Conservation (phyloP, 2,797 vertebrate species). For the Ctenopoma multispine region DNA sequence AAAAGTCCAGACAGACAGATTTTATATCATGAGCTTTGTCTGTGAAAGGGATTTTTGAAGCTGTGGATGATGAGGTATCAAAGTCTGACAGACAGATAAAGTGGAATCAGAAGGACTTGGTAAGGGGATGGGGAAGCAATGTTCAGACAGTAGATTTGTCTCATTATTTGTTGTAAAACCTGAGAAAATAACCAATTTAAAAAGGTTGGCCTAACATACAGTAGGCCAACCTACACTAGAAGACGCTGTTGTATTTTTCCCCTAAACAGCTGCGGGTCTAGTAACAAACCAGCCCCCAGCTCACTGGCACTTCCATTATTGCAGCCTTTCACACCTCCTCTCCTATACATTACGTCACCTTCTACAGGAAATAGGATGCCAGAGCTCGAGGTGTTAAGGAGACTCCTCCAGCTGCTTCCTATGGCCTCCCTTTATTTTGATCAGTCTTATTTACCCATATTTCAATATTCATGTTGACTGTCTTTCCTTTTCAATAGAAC, state of each 20-base stretch:
- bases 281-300: constrained; percentile 34
- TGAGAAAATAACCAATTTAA: not conserved
- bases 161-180: not conserved
- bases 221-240: not conserved
- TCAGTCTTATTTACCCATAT: not conserved
- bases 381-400: constrained; percentile 50
- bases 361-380: constrained; percentile 64
- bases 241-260: constrained; percentile 32
- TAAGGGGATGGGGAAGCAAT: not conserved
- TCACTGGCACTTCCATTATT: constrained; percentile 33
- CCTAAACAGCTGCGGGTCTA: constrained; percentile 55
- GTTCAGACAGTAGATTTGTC: not conserved
- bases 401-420: constrained; percentile 12
- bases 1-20: constrained; percentile 62
- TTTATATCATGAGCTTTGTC: constrained; percentile 46
- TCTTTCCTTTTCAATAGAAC: constrained; percentile 1
- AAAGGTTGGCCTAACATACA: not conserved
- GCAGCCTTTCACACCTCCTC: constrained; percentile 60
- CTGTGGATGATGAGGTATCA: constrained; percentile 33
- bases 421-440: constrained; percentile 15
- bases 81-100: constrained; percentile 23
- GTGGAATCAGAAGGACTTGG: not conserved
- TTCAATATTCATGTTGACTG: constrained; percentile 19
- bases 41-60: constrained; percentile 50
- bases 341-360: constrained; percentile 71